Evolutionary conservation across 1,140 invertebrate species (phyloP), one percentile per base, ranked within the genome.

Genomic region (Achatina immaculata): DNA sequence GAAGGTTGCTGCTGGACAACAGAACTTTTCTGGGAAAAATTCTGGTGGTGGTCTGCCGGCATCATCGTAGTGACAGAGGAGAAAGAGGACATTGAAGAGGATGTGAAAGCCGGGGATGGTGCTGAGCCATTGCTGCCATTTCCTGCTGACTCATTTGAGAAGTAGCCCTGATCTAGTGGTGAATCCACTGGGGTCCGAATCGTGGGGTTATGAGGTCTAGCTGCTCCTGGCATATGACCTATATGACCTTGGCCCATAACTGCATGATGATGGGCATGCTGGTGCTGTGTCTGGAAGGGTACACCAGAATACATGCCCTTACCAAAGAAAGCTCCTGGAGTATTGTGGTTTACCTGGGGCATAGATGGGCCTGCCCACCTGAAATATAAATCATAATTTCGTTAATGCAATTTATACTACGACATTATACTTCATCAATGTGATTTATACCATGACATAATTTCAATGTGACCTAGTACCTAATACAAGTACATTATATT

Each of bases 91-190:
- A 83, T 81, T 34, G 80, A 80, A 3, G 83, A 83, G 28, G 78
- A 42, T 31, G 83, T 82, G 36, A 81, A 75, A 6, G 77, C 79
- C 19, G 83, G 79, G 2, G 84, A 84, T 0, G 83, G 80, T n/a
- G 81, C 77, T 0, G 88, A 89, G 34, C 86, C 85, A 42, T 85
- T 86, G 68, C 86, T 88, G 58, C 87, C 79, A 24, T 86, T 85
- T 74, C 86, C 86, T 62, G 82, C 85, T 9, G 88, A 85, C 72
- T 89, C 88, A 55, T 83, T 84, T 43, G 86, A 87, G 79, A 85
- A 89, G 78, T 90, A 90, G 55, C 88, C 89, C 75, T 87, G 85
- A 75, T 89, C 87, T 36, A 89, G 83, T 36, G 89, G 82, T 45
- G 85, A 77, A 65, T 83, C 85, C 80, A 84, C 83, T 55, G 74